phyloP scores from a whole-genome alignment of 2,113 vertebrate species.

The Menura novaehollandiae region DNA sequence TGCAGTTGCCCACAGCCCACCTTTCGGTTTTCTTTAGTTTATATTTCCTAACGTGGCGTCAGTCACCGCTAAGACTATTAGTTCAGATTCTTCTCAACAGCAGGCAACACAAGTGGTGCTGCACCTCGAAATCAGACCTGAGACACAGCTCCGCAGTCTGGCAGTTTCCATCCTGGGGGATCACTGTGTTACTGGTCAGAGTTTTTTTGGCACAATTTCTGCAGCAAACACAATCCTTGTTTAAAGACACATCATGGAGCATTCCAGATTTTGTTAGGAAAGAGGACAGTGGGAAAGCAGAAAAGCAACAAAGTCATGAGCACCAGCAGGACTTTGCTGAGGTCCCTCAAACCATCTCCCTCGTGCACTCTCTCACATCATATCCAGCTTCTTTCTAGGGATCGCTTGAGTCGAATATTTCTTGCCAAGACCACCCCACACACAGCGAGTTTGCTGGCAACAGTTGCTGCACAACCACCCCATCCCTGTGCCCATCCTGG shows the following conservation, averaged over 20 bases:
- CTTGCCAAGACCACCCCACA: background rate
- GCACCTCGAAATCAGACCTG: background rate
- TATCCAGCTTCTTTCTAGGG: background rate
- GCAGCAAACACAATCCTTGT: background rate
- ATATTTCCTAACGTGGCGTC: rapidly evolving
- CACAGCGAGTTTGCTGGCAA: too few species aligned
- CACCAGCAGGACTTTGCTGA: rapidly evolving
- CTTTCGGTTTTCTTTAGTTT: too few species aligned
- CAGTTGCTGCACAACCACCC: rapidly evolving
- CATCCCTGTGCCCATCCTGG: background rate
- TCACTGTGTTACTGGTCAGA: rapidly evolving
- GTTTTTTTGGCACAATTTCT: background rate
- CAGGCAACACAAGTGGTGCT: background rate
- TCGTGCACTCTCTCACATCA: rapidly evolving
- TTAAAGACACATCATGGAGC: rapidly evolving
- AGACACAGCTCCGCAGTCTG: rapidly evolving
- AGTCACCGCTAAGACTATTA: rapidly evolving
- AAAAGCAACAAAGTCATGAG: background rate
- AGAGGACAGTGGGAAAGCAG: background rate
- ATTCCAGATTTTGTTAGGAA: background rate
- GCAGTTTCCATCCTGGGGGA: background rate
- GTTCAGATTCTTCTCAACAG: background rate
- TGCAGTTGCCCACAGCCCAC: rapidly evolving
- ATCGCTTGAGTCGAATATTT: rapidly evolving
- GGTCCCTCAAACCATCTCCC: background rate